Conservation (phyloP, 2,888 invertebrate genomes). For the Eupithecia subfuscata region DNA sequence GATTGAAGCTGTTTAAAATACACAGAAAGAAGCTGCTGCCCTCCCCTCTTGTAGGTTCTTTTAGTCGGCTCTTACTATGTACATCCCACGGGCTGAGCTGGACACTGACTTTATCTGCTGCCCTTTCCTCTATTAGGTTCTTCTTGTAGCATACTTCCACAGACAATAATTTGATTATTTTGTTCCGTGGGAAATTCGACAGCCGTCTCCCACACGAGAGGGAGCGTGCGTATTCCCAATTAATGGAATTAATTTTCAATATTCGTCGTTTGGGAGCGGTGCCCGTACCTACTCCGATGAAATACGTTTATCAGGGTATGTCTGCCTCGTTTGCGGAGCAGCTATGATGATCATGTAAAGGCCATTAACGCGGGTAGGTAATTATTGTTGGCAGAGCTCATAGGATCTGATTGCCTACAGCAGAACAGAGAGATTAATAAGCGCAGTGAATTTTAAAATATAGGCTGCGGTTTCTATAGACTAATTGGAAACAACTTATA, state of each 20-base stretch:
- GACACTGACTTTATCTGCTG: no score
- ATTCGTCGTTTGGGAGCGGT: conserved; percentile 43
- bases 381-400: neutral
- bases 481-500: no score
- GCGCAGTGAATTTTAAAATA: neutral
- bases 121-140: neutral
- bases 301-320: conserved; percentile 1
- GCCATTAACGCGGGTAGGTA: neutral
- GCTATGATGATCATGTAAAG: neutral
- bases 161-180: neutral
- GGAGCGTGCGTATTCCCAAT: conserved; percentile 50
- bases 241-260: conserved; percentile 60
- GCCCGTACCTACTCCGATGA: neutral
- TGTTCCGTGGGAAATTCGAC: neutral
- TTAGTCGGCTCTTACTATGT: no score
- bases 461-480: neutral
- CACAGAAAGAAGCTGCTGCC: no score
- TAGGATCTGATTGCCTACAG: neutral
- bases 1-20: no score
- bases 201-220: conserved; percentile 17
- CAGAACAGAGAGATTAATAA: no score
- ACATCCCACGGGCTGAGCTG: no score
- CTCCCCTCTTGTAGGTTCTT: no score
- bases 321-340: neutral
- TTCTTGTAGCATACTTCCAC: neutral